A percentile compares a stretch with the other conserved stretches of the same genome.
Evolutionary conservation across 2,113 vertebrate genomes (phyloP).

Genomic region (Edolisoma coerulescens): DNA sequence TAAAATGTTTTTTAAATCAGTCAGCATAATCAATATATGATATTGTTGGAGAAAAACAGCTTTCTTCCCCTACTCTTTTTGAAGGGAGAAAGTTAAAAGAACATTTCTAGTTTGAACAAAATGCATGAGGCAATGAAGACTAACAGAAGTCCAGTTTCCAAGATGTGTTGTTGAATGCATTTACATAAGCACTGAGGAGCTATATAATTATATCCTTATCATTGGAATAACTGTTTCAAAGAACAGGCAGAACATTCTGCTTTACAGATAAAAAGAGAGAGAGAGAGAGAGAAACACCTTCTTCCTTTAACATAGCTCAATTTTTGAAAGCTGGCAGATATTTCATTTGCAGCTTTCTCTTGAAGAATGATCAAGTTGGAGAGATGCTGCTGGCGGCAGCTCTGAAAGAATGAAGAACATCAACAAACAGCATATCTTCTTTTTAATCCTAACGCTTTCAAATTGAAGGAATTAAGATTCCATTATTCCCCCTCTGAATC

Average conservation of each 20-base stretch:
- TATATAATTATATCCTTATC: constrained; percentile 4
- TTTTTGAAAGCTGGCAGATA: constrained; percentile 21
- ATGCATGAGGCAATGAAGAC: neutral
- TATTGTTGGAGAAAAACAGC: neutral
- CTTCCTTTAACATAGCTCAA: constrained; percentile 8
- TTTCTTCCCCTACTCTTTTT: neutral
- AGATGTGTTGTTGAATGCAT: neutral
- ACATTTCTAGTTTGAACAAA: neutral
- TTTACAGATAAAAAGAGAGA: neutral
- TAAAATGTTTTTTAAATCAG: neutral
- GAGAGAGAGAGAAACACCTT: neutral
- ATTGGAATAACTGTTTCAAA: constrained; percentile 24
- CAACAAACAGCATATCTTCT: neutral
- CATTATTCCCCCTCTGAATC: constrained; percentile 41
- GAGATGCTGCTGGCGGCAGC: neutral
- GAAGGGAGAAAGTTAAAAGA: neutral
- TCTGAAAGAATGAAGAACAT: neutral
- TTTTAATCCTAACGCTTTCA: constrained; percentile 56
- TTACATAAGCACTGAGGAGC: neutral
- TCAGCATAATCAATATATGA: neutral
- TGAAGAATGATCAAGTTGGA: constrained; percentile 32
- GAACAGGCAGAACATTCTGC: neutral
- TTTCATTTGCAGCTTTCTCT: constrained; percentile 29
- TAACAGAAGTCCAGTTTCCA: neutral
- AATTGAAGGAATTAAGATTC: constrained; percentile 44